Conservation (phyloP, 2,888 invertebrate genomes). For the Heliconius cydno region DNA sequence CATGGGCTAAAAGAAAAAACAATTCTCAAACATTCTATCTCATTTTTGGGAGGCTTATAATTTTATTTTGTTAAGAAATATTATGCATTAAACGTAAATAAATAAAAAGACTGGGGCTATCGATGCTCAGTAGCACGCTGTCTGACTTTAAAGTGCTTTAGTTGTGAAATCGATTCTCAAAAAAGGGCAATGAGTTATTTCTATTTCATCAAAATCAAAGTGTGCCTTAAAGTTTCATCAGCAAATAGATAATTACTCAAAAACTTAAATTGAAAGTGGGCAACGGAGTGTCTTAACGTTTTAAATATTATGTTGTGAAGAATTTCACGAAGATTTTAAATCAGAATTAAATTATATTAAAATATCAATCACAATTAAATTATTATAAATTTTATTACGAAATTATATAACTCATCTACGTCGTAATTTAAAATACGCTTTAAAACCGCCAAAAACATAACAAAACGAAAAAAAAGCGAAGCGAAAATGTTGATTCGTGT, state of each 20-base stretch:
- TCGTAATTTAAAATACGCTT: not conserved
- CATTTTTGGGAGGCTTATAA: not conserved
- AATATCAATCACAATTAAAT: not conserved
- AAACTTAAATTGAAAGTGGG: not conserved
- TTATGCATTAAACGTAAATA: too few species aligned
- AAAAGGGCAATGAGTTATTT: too few species aligned
- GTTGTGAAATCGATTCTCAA: too few species aligned
- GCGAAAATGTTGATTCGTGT: slow-evolving; percentile 31
- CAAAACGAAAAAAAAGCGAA: slow-evolving; percentile 22
- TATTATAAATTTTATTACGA: not conserved
- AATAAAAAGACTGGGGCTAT: too few species aligned
- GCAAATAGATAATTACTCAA: not conserved
- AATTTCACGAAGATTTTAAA: too few species aligned
- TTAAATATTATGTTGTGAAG: too few species aligned
- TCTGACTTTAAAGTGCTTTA: too few species aligned
- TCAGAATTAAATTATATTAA: too few species aligned
- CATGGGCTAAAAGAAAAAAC: not conserved
- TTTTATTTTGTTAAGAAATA: too few species aligned
- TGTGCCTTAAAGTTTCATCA: not conserved
- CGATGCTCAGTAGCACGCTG: too few species aligned
- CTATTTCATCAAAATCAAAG: not conserved
- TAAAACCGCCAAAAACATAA: not conserved
- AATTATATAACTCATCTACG: not conserved
- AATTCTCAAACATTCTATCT: not conserved
- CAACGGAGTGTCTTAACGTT: not conserved